Percentiles rank a stretch among this genome's conserved stretches.
Evolutionary conservation across 1,140 invertebrate genomes (phyloP).

Genomic region (Saccostrea cuccullata): DNA sequence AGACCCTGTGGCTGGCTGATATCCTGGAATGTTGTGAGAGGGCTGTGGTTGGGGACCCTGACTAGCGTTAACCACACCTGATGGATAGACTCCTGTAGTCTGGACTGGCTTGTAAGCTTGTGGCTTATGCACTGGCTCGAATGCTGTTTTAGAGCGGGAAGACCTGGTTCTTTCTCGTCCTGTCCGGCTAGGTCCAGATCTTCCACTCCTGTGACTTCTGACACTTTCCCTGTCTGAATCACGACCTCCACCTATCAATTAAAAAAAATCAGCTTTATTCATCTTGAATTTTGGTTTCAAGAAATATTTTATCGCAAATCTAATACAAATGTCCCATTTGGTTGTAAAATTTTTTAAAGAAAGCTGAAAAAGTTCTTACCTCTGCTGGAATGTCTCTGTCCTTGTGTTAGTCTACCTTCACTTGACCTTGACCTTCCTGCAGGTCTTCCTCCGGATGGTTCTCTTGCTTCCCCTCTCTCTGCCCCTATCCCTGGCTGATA

Average conservation of each 20-base stretch:
- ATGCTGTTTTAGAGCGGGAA: slow-evolving; percentile 61
- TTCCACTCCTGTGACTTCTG: slow-evolving; percentile 45
- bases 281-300: not conserved
- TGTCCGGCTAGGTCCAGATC: slow-evolving; percentile 30
- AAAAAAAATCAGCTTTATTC: not conserved
- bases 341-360: too few relatives aligned
- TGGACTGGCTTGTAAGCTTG: slow-evolving; percentile 54
- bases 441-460: slow-evolving; percentile 59
- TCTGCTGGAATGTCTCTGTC: slow-evolving; percentile 43
- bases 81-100: not conserved
- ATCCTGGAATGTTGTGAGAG: slow-evolving; percentile 14
- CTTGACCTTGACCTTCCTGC: slow-evolving; percentile 59
- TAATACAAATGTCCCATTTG: too few relatives aligned
- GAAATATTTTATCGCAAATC: not conserved
- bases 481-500: slow-evolving; percentile 26
- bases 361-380: slow-evolving; percentile 38
- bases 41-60: not conserved
- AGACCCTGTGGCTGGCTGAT: not conserved
- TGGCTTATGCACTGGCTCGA: slow-evolving; percentile 65
- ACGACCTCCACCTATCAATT: slow-evolving; percentile 40
- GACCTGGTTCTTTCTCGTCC: slow-evolving; percentile 43
- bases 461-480: slow-evolving; percentile 56
- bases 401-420: slow-evolving; percentile 30
- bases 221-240: slow-evolving; percentile 41
- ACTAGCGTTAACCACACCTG: not conserved